Evolutionary conservation across 2,888 invertebrate genomes (phyloP).

Genomic region (Sepiola atlantica): DNA sequence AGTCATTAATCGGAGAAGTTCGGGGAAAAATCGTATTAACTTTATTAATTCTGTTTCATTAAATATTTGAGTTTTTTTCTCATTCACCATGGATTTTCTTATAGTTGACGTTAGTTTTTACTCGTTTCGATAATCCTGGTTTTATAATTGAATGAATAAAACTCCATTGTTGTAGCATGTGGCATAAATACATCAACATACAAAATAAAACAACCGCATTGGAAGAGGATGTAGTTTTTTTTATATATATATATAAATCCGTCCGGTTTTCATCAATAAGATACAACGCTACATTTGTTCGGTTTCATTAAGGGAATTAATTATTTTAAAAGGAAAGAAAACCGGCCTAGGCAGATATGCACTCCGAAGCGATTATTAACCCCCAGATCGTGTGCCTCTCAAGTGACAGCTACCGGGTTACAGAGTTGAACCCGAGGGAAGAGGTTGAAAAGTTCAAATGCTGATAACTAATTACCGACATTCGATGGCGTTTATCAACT

Average conservation of each 20-base stretch:
- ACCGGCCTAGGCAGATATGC: background rate
- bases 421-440: background rate
- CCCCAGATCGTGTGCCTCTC: background rate
- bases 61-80: no score
- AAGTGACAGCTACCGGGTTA: background rate
- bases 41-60: no score
- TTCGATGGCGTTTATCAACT: background rate
- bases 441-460: background rate
- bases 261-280: background rate
- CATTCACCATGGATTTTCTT: no score
- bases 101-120: no score
- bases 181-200: background rate
- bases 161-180: background rate
- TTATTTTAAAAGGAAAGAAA: slow-evolving; percentile 32
- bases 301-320: slow-evolving; percentile 20
- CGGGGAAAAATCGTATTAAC: no score
- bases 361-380: background rate
- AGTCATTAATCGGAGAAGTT: no score
- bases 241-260: background rate
- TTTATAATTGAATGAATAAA: background rate
- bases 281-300: background rate
- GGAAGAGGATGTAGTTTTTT: background rate
- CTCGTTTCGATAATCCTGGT: background rate
- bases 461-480: background rate
- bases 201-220: background rate